Conservation (phyloP, 2,888 invertebrate species). For the Thereva unica region DNA sequence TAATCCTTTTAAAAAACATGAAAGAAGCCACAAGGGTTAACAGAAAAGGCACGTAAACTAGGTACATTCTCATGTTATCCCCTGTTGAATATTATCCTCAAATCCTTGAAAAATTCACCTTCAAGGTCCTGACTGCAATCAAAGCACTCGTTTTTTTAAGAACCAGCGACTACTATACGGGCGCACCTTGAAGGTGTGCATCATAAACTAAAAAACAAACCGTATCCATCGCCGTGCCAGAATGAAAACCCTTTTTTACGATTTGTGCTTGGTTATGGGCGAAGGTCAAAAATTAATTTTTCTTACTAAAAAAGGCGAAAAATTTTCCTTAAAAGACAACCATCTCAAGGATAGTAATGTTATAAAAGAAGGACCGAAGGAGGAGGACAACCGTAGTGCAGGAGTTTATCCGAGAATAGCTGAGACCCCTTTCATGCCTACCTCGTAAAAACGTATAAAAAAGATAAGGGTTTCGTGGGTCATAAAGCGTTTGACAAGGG, state of each 20-base stretch:
- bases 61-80: too few species aligned
- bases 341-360: slow-evolving; percentile 24
- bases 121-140: slow-evolving; percentile 23
- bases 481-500: slow-evolving; percentile 43
- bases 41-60: too few species aligned
- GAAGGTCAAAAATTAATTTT: slow-evolving; percentile 41
- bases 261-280: slow-evolving; percentile 24
- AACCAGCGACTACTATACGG: too few species aligned
- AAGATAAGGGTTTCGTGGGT: slow-evolving; percentile 39
- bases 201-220: neutral
- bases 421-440: slow-evolving; percentile 31
- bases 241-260: slow-evolving; percentile 37
- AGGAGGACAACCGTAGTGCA: neutral
- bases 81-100: too few species aligned
- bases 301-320: slow-evolving; percentile 23
- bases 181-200: too few species aligned
- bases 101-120: neutral
- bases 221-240: neutral
- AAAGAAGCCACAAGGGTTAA: too few species aligned
- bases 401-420: slow-evolving; percentile 29
- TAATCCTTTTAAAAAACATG: too few species aligned
- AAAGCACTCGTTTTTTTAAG: slow-evolving; percentile 24
- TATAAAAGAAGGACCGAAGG: slow-evolving; percentile 1
- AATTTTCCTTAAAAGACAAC: slow-evolving; percentile 15
- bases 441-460: slow-evolving; percentile 37